phyloP scores from a whole-genome alignment of 2,888 invertebrate genomes.

The Eledona agricola region DNA sequence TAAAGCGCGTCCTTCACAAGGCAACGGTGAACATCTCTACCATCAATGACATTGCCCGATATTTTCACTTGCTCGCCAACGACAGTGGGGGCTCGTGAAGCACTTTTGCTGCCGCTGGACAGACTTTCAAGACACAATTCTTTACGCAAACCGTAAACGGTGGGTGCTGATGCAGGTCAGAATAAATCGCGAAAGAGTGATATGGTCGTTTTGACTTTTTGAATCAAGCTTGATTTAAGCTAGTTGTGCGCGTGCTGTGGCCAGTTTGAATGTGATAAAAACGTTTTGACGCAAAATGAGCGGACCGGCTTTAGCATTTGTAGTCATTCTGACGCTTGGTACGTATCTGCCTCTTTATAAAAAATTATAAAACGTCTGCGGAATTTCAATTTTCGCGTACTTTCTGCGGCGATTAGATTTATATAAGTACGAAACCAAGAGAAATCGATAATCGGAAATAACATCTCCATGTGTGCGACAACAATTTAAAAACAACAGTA shows the following conservation, averaged over 20 bases:
- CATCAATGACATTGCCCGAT: slow-evolving; percentile 38
- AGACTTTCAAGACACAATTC: slow-evolving; percentile 29
- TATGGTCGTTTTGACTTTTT: slow-evolving; percentile 7
- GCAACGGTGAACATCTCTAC: slow-evolving; percentile 28
- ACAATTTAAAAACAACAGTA: no score
- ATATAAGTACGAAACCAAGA: no score
- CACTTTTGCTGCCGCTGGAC: slow-evolving; percentile 18
- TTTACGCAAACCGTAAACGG: slow-evolving; percentile 20
- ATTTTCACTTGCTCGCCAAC: slow-evolving; percentile 38
- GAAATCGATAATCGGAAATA: no score
- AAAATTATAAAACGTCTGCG: no score
- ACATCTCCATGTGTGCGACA: no score
- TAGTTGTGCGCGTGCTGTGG: slow-evolving; percentile 6
- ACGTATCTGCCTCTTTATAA: no score
- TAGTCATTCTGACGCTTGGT: no score
- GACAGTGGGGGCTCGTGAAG: slow-evolving; percentile 29
- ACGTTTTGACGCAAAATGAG: no score
- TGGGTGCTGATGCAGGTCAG: slow-evolving; percentile 16
- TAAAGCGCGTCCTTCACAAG: slow-evolving; percentile 37
- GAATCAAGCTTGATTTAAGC: no score
- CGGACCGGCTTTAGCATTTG: no score
- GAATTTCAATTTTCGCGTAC: no score
- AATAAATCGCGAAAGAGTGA: slow-evolving; percentile 30
- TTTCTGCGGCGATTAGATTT: no score
- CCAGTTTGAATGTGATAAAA: background rate